These are phyloP conservation scores for Polypedilum pembai DNA, from an alignment of 1,140 invertebrate species.

Conservation along the genomic window DNA sequence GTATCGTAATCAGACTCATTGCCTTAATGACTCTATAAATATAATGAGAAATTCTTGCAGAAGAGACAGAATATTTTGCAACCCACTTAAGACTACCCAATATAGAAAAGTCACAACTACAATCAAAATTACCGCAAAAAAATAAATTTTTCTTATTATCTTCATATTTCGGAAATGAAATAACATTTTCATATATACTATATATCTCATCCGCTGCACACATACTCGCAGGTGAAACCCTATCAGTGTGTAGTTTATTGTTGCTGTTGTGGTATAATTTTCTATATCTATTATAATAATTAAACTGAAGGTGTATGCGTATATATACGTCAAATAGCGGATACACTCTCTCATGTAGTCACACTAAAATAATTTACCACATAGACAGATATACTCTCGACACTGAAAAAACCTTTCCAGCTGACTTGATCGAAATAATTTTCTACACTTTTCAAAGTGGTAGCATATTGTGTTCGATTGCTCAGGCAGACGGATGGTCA, in stretches of 20 bases:
- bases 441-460: neutral
- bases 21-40: too few species aligned
- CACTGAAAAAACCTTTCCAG: constrained; percentile 4
- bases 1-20: too few species aligned
- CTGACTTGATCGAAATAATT: constrained; percentile 9
- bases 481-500: neutral
- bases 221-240: constrained; percentile 15
- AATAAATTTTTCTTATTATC: neutral
- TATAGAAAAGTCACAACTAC: neutral
- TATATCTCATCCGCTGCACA: neutral
- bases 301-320: constrained; percentile 10
- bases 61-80: too few species aligned
- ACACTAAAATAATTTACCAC: neutral
- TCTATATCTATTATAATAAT: neutral
- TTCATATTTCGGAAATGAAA: neutral
- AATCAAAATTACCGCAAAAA: neutral
- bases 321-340: neutral
- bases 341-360: neutral
- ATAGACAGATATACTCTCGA: neutral
- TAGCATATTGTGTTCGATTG: constrained; percentile 25
- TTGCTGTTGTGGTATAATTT: neutral
- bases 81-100: too few species aligned
- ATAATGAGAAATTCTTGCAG: too few species aligned
- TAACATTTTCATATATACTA: neutral
- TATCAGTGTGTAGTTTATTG: neutral